These are phyloP conservation scores for Macrochelys suwanniensis DNA, from an alignment of 2,797 vertebrate genomes.

Conservation along the genomic window DNA sequence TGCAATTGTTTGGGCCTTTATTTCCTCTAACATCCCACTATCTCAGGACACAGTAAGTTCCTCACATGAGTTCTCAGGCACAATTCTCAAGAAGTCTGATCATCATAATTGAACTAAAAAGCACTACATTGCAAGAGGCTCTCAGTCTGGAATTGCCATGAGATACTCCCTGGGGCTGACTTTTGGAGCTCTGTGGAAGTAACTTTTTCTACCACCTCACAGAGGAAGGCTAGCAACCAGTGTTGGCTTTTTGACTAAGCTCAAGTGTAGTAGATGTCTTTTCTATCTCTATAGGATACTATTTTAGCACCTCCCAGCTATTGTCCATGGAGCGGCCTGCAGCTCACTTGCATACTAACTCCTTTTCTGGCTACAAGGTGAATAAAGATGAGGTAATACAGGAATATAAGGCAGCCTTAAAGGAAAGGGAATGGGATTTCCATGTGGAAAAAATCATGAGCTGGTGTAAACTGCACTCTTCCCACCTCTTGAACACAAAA, in stretches of 20 bases:
- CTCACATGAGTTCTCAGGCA: background rate
- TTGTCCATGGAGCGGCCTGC: slow-evolving; percentile 25
- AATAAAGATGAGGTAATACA: background rate
- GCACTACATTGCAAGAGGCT: background rate
- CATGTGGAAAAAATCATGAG: slow-evolving; percentile 2
- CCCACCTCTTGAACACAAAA: background rate
- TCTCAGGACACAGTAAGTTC: background rate
- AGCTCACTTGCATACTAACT: background rate
- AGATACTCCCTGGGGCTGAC: background rate
- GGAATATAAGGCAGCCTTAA: slow-evolving; percentile 8
- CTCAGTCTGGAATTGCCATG: background rate
- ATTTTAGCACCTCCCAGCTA: slow-evolving; percentile 30
- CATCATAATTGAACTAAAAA: background rate
- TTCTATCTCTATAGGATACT: background rate
- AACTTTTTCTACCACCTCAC: background rate
- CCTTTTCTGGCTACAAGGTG: background rate
- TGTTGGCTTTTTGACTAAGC: slow-evolving; percentile 5
- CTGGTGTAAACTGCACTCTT: background rate
- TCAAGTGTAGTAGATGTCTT: background rate
- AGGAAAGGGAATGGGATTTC: slow-evolving; percentile 35
- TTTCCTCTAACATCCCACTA: background rate
- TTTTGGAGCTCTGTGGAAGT: background rate
- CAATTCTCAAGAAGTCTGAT: background rate
- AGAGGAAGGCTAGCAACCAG: background rate
- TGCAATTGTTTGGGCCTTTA: background rate